Conservation (phyloP, 1,140 invertebrate species). For the Drosophila kohkoa region DNA sequence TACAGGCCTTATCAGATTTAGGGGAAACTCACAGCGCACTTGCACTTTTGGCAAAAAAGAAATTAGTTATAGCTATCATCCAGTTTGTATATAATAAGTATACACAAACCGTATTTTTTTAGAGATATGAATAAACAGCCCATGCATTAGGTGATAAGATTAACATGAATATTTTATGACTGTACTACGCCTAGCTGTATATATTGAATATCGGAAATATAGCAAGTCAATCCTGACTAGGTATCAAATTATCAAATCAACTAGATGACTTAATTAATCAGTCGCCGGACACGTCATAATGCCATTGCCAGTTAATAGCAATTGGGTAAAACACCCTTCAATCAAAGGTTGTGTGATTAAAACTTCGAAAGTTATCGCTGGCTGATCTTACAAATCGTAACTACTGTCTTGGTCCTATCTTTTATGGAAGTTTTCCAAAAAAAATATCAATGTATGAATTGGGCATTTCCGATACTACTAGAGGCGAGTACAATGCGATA, state of each 20-base stretch:
- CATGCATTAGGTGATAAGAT: slow-evolving; percentile 63
- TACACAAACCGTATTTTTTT: slow-evolving; percentile 10
- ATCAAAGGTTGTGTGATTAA: slow-evolving; percentile 31
- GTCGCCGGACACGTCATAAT: slow-evolving; percentile 8
- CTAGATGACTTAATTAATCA: slow-evolving; percentile 28
- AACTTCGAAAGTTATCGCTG: slow-evolving; percentile 16
- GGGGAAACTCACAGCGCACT: slow-evolving; percentile 22
- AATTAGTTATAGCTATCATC: slow-evolving; percentile 21
- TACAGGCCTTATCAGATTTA: slow-evolving; percentile 31
- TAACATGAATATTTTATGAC: slow-evolving; percentile 56
- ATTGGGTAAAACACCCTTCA: not conserved
- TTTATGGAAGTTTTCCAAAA: slow-evolving; percentile 22
- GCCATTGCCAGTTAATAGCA: not conserved
- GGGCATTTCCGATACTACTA: slow-evolving; percentile 21
- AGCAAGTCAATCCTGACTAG: slow-evolving; percentile 32
- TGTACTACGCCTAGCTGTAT: slow-evolving; percentile 10
- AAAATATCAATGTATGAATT: slow-evolving; percentile 65
- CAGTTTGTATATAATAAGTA: not conserved
- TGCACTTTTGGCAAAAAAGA: slow-evolving; percentile 41
- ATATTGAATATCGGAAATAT: slow-evolving; percentile 21
- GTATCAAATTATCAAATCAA: slow-evolving; percentile 25
- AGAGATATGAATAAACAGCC: slow-evolving; percentile 33
- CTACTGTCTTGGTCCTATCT: slow-evolving; percentile 35
- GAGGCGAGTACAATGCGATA: slow-evolving; percentile 9
- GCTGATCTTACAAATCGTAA: slow-evolving; percentile 20